Evolutionary conservation across 1,140 invertebrate species (phyloP), one percentile per base, ranked within the genome.

Genomic region (Drosophila navojoa): DNA sequence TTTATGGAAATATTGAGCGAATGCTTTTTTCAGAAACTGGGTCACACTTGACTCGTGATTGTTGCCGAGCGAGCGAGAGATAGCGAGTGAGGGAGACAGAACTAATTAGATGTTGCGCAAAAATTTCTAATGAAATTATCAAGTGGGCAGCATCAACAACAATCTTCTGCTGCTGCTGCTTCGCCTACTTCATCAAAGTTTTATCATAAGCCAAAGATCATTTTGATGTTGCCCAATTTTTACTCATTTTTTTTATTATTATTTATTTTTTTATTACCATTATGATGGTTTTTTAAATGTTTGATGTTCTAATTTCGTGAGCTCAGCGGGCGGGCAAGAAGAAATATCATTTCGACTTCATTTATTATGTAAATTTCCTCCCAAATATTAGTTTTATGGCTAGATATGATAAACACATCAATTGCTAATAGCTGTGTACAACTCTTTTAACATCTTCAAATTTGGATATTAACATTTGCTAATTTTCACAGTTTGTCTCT

Each of bases 91-190:
- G 16, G 7, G 42, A 15, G 15, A 25, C 47, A 49, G 22, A 71
- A 79, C 69, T 85, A 85, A 84, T 84, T 84, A 85, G 64, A 76
- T 40, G 50, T 70, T 76, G 79, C 49, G 58, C 67, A 78, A 69
- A 73, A 64, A 32, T 66, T 64, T 84, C 59, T 79, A 71, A 82
- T 80, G 75, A 80, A 74, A 74, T 74, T 53, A 84, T 80, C 77
- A 85, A 85, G 77, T 84, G 79, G 79, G 49, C 59, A 54, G 16
- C 61, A 44, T 16, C 47, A 52, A 40, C 62, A 29, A 42, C 59
- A 11, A 74, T 76, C 57, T 11, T 47, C 75, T 40, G 27, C 40
- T 49, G 29, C 29, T 59, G 45, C 45, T 55, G n/a, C 16, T 35
- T 35, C 32, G 2, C 32, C 32, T 7, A 35, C 9, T 10, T 35